These are phyloP conservation scores for Poecilobothrus nobilitatus DNA, from an alignment of 2,888 invertebrate species.

Conservation along the genomic window DNA sequence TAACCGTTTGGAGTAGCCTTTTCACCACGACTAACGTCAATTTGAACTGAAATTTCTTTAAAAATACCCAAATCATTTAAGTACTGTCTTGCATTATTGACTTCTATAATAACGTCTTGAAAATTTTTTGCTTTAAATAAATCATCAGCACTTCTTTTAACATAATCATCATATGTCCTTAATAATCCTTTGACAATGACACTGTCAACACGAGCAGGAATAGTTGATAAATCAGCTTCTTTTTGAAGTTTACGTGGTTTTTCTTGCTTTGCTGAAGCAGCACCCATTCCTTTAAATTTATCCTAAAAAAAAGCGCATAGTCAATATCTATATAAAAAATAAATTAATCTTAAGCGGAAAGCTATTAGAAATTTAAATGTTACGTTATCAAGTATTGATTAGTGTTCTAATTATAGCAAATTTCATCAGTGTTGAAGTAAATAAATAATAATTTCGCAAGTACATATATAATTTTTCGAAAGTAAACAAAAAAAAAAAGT, in stretches of 20 bases:
- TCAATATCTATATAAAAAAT: background rate
- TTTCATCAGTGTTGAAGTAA: no score
- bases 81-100: constrained; percentile 62
- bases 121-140: constrained; percentile 80
- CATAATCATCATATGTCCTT: constrained; percentile 82
- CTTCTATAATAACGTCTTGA: constrained; percentile 67
- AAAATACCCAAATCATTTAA: constrained; percentile 83
- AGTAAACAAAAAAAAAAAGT: no score
- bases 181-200: constrained; percentile 77
- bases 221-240: constrained; percentile 9
- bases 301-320: background rate
- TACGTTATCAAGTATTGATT: no score
- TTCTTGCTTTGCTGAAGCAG: background rate
- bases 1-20: constrained; percentile 70
- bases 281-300: background rate
- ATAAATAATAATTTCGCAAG: no score
- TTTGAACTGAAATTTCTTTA: constrained; percentile 71
- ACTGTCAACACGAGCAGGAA: constrained; percentile 68
- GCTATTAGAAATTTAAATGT: no score
- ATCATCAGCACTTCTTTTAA: constrained; percentile 67
- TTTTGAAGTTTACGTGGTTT: constrained; percentile 12
- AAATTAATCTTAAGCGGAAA: no score
- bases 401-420: no score
- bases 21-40: constrained; percentile 78
- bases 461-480: no score